Percentiles rank a stretch among this genome's conserved stretches.
Conservation (phyloP, 1,140 invertebrate genomes). For the Habropoda laboriosa region DNA sequence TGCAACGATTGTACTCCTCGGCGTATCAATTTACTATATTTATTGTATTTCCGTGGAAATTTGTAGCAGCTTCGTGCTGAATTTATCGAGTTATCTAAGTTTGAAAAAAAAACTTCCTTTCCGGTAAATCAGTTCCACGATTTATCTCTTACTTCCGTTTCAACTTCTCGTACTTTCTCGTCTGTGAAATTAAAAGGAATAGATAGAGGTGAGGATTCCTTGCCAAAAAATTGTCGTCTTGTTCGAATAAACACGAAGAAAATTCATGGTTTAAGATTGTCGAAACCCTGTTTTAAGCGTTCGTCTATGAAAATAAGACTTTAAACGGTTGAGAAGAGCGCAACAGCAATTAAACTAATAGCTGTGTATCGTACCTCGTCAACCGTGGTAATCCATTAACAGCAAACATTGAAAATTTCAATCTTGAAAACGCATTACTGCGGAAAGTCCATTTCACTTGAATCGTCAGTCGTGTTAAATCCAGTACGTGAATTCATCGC, state of each 20-base stretch:
- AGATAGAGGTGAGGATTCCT: background rate
- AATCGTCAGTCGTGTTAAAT: background rate
- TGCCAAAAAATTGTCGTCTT: background rate
- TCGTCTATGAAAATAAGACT: background rate
- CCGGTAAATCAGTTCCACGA: background rate
- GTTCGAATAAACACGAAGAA: background rate
- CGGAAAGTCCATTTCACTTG: background rate
- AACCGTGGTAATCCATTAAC: constrained; percentile 25
- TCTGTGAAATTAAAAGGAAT: background rate
- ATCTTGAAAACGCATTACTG: background rate
- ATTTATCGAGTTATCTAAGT: background rate
- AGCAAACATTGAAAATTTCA: constrained; percentile 17
- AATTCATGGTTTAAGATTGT: background rate
- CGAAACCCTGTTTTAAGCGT: background rate
- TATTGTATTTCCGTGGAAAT: background rate
- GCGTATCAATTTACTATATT: background rate
- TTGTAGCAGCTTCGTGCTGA: background rate
- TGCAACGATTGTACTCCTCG: background rate
- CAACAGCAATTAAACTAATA: constrained; percentile 17
- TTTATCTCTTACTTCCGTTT: background rate
- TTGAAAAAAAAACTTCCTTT: background rate
- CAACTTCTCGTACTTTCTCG: background rate
- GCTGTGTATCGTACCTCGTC: background rate
- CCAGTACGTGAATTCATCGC: constrained; percentile 7
- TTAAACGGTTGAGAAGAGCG: background rate